Evolutionary conservation across 2,113 vertebrate genomes (phyloP), one percentile per base, ranked within the genome.

Genomic region (Platysteira castanea): DNA sequence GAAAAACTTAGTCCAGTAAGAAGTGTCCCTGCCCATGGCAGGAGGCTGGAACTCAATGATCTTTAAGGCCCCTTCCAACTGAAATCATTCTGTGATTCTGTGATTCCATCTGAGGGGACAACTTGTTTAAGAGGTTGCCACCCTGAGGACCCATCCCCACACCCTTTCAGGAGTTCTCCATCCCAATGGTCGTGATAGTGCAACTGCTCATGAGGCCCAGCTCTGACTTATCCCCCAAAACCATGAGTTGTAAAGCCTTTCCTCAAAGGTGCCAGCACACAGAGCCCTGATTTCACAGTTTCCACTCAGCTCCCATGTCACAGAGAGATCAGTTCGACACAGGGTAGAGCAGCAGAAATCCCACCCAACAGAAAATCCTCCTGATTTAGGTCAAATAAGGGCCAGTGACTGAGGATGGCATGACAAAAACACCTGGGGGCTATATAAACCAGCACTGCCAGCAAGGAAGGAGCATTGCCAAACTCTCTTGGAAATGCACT

Each of bases 71-170:
- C 1, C n/a, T 73, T 60, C n/a, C 33, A 60, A 47, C 12, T 6
- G 7, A 47, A 60, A 67, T 52, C 7, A 31, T 23, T 20, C 24
- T 67, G 13, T 47, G 39, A 35, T 41, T 31, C 33, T 41, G 3
- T 54, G 20, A 22, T 41, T 31, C 39, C 22, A n/a, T 20, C 41
- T 54, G 14, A 26, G n/a, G 8, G 20, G 5, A 18, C 4, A 11
- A 22, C 13, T 42, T 31, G 10, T 63, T 84, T 57, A 49, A 82
- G 35, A 61, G n/a, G 13, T 42, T 85, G 11, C 21, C n/a, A 75
- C 9, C 6, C 16, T 4, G 0, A 10, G 3, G 53, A 33, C 2
- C 9, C 3, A 0, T 26, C 16, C 7, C 33, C 1, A 1, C 42
- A 17, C 5, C 18, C 2, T 75, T 60, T 31, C 16, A 31, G 15